Base-by-base conservation (phyloP, 2,797 vertebrate species). In the Bradypodion ventrale region DNA sequence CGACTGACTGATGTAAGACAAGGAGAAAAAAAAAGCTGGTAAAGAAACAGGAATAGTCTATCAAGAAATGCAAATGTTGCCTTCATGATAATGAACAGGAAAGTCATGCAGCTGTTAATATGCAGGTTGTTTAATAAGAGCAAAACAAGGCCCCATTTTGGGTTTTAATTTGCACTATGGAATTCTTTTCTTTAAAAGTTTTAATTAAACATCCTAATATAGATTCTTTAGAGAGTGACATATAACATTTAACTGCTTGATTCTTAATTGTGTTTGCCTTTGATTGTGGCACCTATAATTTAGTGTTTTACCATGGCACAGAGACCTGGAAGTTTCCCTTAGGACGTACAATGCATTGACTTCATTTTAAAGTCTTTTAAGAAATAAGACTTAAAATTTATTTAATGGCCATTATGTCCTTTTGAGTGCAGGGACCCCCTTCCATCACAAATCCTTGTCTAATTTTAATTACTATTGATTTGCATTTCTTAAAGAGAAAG, bases 381-480 rank as follows among this genome's bases (percentile, higher is more conserved):
- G 92, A 96, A 96, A 96, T 97, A 97, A 96, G 95, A 96, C 95
- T 96, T 94, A 96, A 96, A 96, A 96, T 95, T 90, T 95, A 94
- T 97, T 97, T 97, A 97, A 97, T 97, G 96, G 96, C 95, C 93
- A 94, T 91, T 88, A 82, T 94, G 92, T 92, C 95, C 95, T 97
- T 56, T 97, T 96, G 95, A 96, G 93, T 91, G 91, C 87, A 89
- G 87, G 89, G 84, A 90, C 42, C 91, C n/a, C 82, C 85, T 94
- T 94, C 96, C 95, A 95, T 97, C 97, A 96, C 93, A 92, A 97
- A 97, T 95, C 96, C 95, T 97, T 97, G 97, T 97, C 96, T 96
- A 92, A 92, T 97, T 97, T 97, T 97, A 98, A 98, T 98, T 97
- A 97, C 96, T 96, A 97, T 97, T 97, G 97, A 97, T 98, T 97